phyloP scores from a whole-genome alignment of 2,113 vertebrate species.

The Ardeotis arabs region DNA sequence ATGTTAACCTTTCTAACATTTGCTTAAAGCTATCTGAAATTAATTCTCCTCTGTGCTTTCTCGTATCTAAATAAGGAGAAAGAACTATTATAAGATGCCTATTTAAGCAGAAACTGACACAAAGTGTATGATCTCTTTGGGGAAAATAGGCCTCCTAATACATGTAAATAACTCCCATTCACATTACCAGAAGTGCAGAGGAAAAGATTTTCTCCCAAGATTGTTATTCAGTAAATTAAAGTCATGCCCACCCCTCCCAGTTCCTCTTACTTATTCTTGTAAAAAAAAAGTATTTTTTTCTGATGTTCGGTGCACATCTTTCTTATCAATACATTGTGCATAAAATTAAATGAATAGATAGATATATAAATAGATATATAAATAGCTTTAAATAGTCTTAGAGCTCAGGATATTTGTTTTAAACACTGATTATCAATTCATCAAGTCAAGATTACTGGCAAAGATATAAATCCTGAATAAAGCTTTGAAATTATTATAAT shows the following conservation, averaged over 20 bases:
- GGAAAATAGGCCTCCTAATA: slow-evolving; percentile 26
- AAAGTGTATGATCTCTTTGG: slow-evolving; percentile 36
- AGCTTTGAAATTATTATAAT: not conserved
- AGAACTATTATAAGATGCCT: slow-evolving; percentile 27
- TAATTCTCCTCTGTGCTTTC: slow-evolving; percentile 51
- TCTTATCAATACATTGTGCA: not conserved
- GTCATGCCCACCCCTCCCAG: not conserved
- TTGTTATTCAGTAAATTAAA: slow-evolving; percentile 32
- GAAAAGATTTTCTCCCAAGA: slow-evolving; percentile 11
- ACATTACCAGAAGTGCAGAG: not conserved
- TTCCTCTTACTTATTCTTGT: not conserved
- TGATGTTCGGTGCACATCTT: not conserved
- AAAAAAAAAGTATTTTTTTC: slow-evolving; percentile 18
- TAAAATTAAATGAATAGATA: not conserved
- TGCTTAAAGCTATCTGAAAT: slow-evolving; percentile 76
- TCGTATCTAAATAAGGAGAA: slow-evolving; percentile 20
- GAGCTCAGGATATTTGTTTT: not conserved
- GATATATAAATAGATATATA: not conserved
- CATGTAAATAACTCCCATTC: slow-evolving; percentile 33
- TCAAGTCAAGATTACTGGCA: not conserved
- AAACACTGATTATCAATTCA: slow-evolving; percentile 1
- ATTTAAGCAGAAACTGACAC: slow-evolving; percentile 60
- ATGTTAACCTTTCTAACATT: slow-evolving; percentile 77
- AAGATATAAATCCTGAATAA: slow-evolving; percentile 19
- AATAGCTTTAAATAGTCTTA: not conserved